Evolutionary conservation across 1,140 invertebrate species (phyloP).

Genomic region (Philotrypesis tridentata): DNA sequence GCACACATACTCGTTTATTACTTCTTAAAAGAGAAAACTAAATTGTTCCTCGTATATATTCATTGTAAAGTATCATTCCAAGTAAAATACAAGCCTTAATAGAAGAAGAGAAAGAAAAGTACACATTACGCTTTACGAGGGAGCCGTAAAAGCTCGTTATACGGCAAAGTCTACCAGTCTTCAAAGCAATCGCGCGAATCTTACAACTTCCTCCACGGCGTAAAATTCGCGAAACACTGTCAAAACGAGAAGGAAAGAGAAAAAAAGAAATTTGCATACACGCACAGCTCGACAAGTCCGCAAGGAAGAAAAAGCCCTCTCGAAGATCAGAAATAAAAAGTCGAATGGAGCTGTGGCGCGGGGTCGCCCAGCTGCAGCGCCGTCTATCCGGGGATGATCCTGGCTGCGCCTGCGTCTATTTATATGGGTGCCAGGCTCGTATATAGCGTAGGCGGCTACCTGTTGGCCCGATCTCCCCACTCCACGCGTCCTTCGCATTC

Average conservation of each 20-base stretch:
- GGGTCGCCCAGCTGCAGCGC: not conserved
- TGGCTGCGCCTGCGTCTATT: constrained; percentile 65
- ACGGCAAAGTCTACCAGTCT: too few species aligned
- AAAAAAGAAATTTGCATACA: not conserved
- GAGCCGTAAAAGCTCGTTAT: too few species aligned
- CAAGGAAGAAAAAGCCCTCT: not conserved
- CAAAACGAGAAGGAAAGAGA: not conserved
- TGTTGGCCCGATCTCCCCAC: constrained; percentile 58
- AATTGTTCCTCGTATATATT: not conserved
- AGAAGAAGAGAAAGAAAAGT: not conserved
- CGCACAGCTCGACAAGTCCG: too few species aligned
- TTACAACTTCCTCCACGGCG: too few species aligned
- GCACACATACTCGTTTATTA: too few species aligned
- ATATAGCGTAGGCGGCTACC: constrained; percentile 65
- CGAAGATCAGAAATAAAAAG: not conserved
- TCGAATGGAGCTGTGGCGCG: not conserved
- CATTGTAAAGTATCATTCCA: too few species aligned
- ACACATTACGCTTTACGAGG: not conserved
- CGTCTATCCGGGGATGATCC: constrained; percentile 61
- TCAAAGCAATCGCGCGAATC: not conserved
- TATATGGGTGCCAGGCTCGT: constrained; percentile 61
- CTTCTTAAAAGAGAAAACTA: not conserved
- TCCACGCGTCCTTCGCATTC: constrained; percentile 28
- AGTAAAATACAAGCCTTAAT: too few species aligned
- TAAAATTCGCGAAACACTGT: too few species aligned